These are phyloP conservation scores for Acanthosepion pharaonis DNA, from an alignment of 2,888 invertebrate species.

Conservation along the genomic window DNA sequence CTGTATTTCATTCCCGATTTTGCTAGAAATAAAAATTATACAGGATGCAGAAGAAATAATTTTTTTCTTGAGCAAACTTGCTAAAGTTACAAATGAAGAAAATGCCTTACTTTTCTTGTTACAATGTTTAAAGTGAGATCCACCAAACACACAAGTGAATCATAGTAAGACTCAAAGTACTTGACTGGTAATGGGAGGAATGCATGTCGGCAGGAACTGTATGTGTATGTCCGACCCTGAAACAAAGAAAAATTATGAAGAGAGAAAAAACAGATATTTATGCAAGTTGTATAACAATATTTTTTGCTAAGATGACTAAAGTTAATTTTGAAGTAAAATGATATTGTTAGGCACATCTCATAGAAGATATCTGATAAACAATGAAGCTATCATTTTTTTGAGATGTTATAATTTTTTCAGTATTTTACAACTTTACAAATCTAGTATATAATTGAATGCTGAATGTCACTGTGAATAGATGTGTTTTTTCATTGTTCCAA, in stretches of 20 bases:
- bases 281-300: not conserved
- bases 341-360: no score
- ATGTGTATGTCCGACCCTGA: slow-evolving; percentile 70
- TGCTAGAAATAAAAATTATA: no score
- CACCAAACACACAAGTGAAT: slow-evolving; percentile 66
- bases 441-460: no score
- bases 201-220: slow-evolving; percentile 70
- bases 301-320: not conserved
- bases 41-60: not conserved
- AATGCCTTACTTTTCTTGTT: slow-evolving; percentile 66
- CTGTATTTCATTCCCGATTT: no score
- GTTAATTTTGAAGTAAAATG: no score
- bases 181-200: slow-evolving; percentile 68
- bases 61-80: not conserved
- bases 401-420: no score
- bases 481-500: no score
- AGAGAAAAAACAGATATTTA: not conserved
- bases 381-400: no score
- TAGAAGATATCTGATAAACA: no score
- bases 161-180: slow-evolving; percentile 57
- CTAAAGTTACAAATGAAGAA: not conserved
- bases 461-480: no score
- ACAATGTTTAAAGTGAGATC: slow-evolving; percentile 68
- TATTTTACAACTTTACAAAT: no score
- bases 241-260: slow-evolving; percentile 39